Evolutionary conservation across 2,113 vertebrate species (phyloP).

Genomic region (Ageneiosus marmoratus): DNA sequence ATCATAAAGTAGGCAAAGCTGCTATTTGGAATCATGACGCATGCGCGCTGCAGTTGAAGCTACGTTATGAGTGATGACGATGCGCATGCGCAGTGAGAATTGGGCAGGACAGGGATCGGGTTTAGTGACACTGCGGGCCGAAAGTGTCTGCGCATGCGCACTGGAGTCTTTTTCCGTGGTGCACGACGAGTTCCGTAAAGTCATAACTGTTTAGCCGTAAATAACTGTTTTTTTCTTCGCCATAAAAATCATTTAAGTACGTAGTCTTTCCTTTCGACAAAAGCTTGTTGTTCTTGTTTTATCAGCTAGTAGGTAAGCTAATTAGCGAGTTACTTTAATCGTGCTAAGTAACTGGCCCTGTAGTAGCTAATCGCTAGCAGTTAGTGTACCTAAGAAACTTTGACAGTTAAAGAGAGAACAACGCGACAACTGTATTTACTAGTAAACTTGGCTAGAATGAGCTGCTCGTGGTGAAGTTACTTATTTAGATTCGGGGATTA

Average conservation of each 20-base stretch:
- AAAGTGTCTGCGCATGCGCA: constrained; percentile 23
- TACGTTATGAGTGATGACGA: background rate
- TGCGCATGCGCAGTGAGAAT: background rate
- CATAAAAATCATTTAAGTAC: background rate
- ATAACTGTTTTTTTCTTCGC: background rate
- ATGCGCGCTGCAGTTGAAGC: background rate
- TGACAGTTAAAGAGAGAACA: constrained; percentile 8
- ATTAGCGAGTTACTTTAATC: background rate
- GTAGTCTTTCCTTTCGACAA: background rate
- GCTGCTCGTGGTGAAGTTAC: background rate
- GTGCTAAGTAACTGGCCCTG: background rate
- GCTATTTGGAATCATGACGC: background rate
- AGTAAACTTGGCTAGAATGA: background rate
- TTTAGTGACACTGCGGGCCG: background rate
- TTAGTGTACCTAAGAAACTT: constrained; percentile 2
- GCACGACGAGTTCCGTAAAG: background rate
- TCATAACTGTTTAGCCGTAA: background rate
- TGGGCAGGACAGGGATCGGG: constrained; percentile 5
- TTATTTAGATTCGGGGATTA: background rate
- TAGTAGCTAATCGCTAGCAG: constrained; percentile 14
- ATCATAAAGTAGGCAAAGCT: background rate
- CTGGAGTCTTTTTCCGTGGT: background rate
- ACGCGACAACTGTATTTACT: background rate
- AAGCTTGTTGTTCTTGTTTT: background rate
- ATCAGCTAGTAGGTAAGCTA: background rate